phyloP scores from a whole-genome alignment of 2,797 vertebrate genomes.

The Neostethus bicornis region DNA sequence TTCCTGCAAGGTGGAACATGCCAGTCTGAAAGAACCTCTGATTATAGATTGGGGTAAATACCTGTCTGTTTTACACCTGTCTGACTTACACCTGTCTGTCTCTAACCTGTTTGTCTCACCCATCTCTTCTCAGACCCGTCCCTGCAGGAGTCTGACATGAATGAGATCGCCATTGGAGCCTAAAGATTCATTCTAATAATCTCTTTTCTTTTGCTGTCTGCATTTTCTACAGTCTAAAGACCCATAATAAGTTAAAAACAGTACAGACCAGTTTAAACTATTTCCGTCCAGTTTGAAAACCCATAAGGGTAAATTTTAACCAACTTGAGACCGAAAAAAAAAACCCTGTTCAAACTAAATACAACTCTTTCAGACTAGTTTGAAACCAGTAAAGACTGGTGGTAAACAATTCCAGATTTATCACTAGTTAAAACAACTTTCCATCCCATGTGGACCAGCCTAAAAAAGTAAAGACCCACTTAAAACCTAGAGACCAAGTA shows the following conservation, averaged over 20 bases:
- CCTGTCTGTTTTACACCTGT: too few species aligned
- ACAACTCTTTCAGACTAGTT: not conserved
- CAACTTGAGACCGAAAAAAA: not conserved
- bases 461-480: too few species aligned
- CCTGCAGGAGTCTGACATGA: slow-evolving; percentile 58
- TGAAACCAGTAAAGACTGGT: too few species aligned
- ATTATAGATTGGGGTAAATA: slow-evolving; percentile 74
- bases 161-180: slow-evolving; percentile 62
- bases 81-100: too few species aligned
- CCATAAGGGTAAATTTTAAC: not conserved
- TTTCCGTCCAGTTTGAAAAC: too few species aligned
- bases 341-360: not conserved
- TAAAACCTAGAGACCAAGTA: too few species aligned
- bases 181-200: slow-evolving; percentile 71
- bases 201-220: slow-evolving; percentile 66
- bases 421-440: too few species aligned
- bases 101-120: slow-evolving; percentile 9
- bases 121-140: slow-evolving; percentile 52
- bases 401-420: too few species aligned
- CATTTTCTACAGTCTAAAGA: slow-evolving; percentile 69
- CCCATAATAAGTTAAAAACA: slow-evolving; percentile 34
- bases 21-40: slow-evolving; percentile 47
- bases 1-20: slow-evolving; percentile 78
- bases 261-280: not conserved
- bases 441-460: too few species aligned